Evolutionary conservation across 1,140 invertebrate species (phyloP).

Genomic region (Geopemphigus sp.): DNA sequence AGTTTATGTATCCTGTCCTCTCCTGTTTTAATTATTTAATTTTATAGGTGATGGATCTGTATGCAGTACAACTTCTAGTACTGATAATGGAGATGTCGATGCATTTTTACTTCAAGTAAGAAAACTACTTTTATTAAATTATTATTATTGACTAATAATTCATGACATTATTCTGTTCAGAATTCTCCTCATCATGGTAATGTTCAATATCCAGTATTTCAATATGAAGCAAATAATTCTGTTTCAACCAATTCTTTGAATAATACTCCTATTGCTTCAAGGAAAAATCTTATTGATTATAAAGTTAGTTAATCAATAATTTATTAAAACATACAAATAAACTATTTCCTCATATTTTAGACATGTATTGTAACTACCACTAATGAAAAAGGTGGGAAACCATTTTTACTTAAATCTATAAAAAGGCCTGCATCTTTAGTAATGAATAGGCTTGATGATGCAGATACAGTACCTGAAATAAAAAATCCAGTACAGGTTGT

Average conservation of each 20-base stretch:
- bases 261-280: conserved; percentile 39
- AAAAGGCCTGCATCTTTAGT: conserved; percentile 46
- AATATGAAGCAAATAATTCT: conserved; percentile 33
- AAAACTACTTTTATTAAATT: not conserved
- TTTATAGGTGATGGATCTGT: conserved; percentile 46
- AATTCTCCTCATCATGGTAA: conserved; percentile 37
- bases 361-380: conserved; percentile 38
- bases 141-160: not conserved
- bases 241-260: conserved; percentile 37
- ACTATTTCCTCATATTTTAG: not conserved
- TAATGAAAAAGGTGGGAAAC: conserved; percentile 38
- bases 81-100: conserved; percentile 42
- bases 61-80: conserved; percentile 44
- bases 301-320: conserved; percentile 8
- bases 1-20: not conserved
- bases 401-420: conserved; percentile 37
- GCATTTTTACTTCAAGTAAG: conserved; percentile 43
- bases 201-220: conserved; percentile 32
- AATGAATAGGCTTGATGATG: conserved; percentile 32
- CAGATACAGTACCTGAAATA: conserved; percentile 24
- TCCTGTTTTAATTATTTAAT: not conserved
- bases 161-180: not conserved
- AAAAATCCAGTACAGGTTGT: conserved; percentile 33
- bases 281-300: conserved; percentile 39
- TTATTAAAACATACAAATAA: not conserved